phyloP scores from a whole-genome alignment of 2,888 invertebrate genomes.

The Coenonympha arcania region DNA sequence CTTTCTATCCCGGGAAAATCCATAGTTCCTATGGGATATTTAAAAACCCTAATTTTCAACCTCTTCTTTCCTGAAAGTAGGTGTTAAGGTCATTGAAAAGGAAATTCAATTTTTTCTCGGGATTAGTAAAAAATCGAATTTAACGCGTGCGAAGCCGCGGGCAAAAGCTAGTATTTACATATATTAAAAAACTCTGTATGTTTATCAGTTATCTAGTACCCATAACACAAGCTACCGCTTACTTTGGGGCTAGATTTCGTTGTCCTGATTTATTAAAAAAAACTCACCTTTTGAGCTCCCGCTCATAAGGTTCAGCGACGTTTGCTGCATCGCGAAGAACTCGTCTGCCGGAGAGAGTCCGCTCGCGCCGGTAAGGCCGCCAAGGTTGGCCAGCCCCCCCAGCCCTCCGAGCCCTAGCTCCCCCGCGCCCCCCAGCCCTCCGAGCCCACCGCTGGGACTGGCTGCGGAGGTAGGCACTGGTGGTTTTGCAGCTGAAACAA shows the following conservation, averaged over 20 bases:
- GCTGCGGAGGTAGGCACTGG: conserved; percentile 20
- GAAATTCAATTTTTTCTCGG: too few species aligned
- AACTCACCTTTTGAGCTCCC: conserved; percentile 47
- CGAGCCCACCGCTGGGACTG: conserved; percentile 14
- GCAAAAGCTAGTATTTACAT: too few species aligned
- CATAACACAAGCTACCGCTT: too few species aligned
- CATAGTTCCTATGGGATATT: too few species aligned
- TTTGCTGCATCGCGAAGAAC: conserved; percentile 52
- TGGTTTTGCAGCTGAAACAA: conserved; percentile 30
- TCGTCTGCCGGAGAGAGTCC: conserved; percentile 35
- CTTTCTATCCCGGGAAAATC: too few species aligned
- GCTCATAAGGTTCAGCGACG: conserved; percentile 49
- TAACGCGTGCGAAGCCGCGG: too few species aligned
- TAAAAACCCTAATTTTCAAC: neutral
- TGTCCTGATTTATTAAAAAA: too few species aligned
- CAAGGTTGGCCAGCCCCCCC: conserved; percentile 4
- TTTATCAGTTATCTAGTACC: too few species aligned
- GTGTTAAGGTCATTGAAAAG: too few species aligned
- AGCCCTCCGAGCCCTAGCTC: neutral
- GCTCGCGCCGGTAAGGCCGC: conserved; percentile 12
- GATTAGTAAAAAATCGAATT: too few species aligned
- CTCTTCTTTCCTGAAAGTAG: neutral
- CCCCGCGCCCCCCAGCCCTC: neutral
- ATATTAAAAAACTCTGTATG: too few species aligned
- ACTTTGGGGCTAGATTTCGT: too few species aligned